Conservation (phyloP, 2,113 vertebrate species). For the Dasypus novemcinctus region DNA sequence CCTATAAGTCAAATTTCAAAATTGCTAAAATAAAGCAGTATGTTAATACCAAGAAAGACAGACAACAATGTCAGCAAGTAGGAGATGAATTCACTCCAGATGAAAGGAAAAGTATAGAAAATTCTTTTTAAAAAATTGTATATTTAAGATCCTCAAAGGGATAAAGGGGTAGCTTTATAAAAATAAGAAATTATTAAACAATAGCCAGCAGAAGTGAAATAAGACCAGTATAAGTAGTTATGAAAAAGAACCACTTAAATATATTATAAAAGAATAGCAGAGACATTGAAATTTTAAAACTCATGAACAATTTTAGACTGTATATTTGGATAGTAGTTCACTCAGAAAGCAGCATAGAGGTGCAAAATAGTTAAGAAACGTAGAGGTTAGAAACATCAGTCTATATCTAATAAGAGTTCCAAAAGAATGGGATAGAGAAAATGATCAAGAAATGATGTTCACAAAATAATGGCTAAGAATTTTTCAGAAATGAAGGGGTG, state of each 20-base stretch:
- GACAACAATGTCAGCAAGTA: neutral
- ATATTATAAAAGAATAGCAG: neutral
- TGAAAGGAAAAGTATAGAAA: neutral
- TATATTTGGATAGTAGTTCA: neutral
- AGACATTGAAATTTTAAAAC: neutral
- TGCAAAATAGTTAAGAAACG: slow-evolving; percentile 24
- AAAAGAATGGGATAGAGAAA: neutral
- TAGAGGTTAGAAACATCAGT: neutral
- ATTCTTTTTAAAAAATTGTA: neutral
- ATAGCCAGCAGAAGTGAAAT: neutral
- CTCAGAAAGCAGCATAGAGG: neutral
- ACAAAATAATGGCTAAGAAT: neutral
- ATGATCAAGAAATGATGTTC: neutral
- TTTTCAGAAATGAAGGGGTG: slow-evolving; percentile 31
- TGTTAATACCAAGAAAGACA: neutral
- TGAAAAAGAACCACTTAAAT: neutral
- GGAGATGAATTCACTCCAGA: neutral
- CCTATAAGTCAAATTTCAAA: neutral
- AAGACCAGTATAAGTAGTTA: neutral
- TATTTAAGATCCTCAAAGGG: slow-evolving; percentile 13
- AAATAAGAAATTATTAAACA: slow-evolving; percentile 18
- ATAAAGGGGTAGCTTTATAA: neutral
- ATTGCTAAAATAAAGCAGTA: neutral
- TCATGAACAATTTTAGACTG: neutral
- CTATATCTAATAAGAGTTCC: neutral